phyloP scores from a whole-genome alignment of 2,113 vertebrate species.

The Gallinago paraguaiae region DNA sequence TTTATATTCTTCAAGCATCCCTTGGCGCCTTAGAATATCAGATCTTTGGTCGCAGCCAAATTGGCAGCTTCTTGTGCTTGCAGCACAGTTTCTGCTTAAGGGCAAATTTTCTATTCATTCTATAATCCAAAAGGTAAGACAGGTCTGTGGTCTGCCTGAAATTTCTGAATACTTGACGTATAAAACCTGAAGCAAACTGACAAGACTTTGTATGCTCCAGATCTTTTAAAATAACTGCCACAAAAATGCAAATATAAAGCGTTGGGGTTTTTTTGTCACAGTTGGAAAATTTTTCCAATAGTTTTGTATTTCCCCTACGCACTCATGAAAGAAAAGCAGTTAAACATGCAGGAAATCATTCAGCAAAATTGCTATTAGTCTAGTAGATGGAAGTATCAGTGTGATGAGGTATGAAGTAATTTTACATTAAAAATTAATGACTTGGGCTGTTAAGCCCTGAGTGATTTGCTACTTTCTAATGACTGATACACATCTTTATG shows the following conservation, averaged over 20 bases:
- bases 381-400: background rate
- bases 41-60: background rate
- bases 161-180: background rate
- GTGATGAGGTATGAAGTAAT: background rate
- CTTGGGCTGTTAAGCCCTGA: background rate
- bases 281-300: background rate
- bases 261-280: background rate
- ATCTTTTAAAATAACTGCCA: background rate
- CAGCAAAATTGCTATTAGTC: background rate
- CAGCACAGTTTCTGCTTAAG: background rate
- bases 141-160: background rate
- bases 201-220: background rate
- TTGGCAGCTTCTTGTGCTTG: background rate
- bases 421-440: constrained; percentile 17
- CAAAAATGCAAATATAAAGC: background rate
- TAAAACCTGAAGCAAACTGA: background rate
- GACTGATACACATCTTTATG: background rate
- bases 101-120: background rate
- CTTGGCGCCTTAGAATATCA: background rate
- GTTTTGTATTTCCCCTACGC: background rate
- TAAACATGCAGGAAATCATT: background rate
- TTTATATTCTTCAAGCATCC: background rate
- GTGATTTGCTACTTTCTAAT: background rate
- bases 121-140: background rate
- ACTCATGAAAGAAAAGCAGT: background rate